phyloP scores from a whole-genome alignment of 2,888 invertebrate species.

The Ypsolopha scabrella region DNA sequence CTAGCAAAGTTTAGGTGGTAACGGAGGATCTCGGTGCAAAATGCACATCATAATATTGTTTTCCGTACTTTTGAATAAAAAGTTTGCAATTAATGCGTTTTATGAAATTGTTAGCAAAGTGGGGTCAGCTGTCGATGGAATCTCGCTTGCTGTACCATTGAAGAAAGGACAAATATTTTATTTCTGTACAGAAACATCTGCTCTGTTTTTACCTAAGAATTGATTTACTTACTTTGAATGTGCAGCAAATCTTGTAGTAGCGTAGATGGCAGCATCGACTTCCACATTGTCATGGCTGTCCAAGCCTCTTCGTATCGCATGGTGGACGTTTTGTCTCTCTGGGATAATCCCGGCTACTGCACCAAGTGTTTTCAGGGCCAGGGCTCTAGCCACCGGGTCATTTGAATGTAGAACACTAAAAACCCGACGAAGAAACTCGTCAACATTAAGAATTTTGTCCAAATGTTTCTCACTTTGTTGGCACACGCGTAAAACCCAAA shows the following conservation, averaged over 20 bases:
- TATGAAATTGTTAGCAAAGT: too few relatives aligned
- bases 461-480: conserved; percentile 96
- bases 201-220: too few relatives aligned
- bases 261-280: conserved; percentile 96
- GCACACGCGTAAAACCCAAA: conserved; percentile 93
- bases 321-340: conserved; percentile 95
- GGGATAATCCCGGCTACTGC: conserved; percentile 94
- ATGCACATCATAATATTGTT: too few relatives aligned
- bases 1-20: too few relatives aligned
- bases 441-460: conserved; percentile 95
- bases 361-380: conserved; percentile 90
- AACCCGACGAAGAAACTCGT: conserved; percentile 87
- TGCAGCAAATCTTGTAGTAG: conserved; percentile 93
- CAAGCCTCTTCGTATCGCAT: conserved; percentile 89
- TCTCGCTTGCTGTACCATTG: too few relatives aligned
- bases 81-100: too few relatives aligned
- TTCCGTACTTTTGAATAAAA: too few relatives aligned
- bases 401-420: conserved; percentile 97
- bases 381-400: conserved; percentile 94
- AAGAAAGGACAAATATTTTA: too few relatives aligned
- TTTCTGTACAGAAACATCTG: too few relatives aligned
- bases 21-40: too few relatives aligned
- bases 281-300: conserved; percentile 97
- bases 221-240: conserved; percentile 81
- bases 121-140: too few relatives aligned